These are phyloP conservation scores for Clarias gariepinus DNA, from an alignment of 2,113 vertebrate species.

Conservation along the genomic window DNA sequence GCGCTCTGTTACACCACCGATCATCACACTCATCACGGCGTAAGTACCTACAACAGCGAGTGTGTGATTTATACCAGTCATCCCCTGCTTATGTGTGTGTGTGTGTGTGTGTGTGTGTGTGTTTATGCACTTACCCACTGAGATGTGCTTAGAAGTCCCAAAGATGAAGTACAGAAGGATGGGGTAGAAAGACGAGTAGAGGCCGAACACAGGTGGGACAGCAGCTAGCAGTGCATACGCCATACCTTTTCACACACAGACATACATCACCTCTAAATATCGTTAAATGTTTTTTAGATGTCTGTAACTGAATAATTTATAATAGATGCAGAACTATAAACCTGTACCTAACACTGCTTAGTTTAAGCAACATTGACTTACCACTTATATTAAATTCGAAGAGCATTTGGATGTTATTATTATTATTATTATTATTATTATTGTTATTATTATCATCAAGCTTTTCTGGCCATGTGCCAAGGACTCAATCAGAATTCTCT, in stretches of 20 bases:
- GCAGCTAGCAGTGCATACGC: conserved; percentile 90
- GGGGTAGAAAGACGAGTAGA: conserved; percentile 94
- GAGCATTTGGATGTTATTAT: too few relatives aligned
- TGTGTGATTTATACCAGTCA: background rate
- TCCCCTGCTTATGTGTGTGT: background rate
- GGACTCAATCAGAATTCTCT: too few relatives aligned
- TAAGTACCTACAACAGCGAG: conserved; percentile 80
- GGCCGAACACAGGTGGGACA: conserved; percentile 86
- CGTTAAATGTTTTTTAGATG: background rate
- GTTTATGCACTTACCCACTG: conserved; percentile 78
- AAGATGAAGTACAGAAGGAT: conserved; percentile 94
- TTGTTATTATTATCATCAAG: too few relatives aligned
- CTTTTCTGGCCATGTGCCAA: too few relatives aligned
- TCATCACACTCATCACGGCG: conserved; percentile 94
- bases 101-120: background rate
- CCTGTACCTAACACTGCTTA: background rate
- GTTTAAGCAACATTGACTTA: background rate
- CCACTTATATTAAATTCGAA: too few relatives aligned
- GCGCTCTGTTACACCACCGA: conserved; percentile 85
- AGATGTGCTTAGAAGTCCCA: conserved; percentile 93
- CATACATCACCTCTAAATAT: background rate
- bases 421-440: too few relatives aligned
- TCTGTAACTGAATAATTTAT: background rate
- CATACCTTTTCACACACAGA: conserved; percentile 48
- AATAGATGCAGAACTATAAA: background rate